Evolutionary conservation across 2,113 vertebrate species (phyloP).

Genomic region (Toxostoma redivivum): DNA sequence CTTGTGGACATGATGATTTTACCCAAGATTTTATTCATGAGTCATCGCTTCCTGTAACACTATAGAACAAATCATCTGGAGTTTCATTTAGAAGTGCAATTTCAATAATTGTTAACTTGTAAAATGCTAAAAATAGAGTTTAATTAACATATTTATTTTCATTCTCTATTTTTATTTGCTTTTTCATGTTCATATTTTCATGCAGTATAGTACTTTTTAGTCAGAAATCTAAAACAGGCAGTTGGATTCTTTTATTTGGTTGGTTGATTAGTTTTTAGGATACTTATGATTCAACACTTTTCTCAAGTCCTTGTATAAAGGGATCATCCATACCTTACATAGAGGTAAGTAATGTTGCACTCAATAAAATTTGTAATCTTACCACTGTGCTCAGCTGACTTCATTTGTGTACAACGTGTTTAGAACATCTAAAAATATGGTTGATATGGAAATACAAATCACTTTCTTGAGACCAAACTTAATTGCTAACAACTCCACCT

Average conservation of each 20-base stretch:
- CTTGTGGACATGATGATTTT: background rate
- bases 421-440: background rate
- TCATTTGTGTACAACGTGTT: background rate
- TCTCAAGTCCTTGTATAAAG: background rate
- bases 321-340: background rate
- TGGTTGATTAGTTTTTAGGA: background rate
- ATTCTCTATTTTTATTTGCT: background rate
- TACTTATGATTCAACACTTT: background rate
- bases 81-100: background rate
- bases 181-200: background rate
- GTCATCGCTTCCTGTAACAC: background rate
- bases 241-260: background rate
- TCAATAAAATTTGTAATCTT: background rate
- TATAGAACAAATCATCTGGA: background rate
- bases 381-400: background rate
- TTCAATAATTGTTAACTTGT: background rate
- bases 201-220: background rate
- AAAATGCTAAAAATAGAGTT: background rate
- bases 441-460: background rate
- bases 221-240: background rate
- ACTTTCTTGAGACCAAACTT: background rate
- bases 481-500: background rate
- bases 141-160: background rate
- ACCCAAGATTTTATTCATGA: background rate
- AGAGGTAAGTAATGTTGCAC: background rate